phyloP scores from a whole-genome alignment of 2,113 vertebrate species.

The Aviceda subcristata region DNA sequence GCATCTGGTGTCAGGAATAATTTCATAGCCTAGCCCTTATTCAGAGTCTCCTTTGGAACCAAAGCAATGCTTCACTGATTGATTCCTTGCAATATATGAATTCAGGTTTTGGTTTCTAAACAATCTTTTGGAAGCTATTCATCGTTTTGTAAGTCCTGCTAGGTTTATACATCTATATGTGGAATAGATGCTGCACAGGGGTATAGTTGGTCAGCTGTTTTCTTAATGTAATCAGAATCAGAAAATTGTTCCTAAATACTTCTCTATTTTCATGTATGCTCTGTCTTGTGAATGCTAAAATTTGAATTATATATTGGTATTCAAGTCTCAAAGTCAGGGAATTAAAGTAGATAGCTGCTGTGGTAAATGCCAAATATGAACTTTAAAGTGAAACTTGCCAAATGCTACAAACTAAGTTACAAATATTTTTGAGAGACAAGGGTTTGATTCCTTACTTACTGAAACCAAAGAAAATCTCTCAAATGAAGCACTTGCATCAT shows the following conservation, averaged over 20 bases:
- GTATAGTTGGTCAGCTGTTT: background rate
- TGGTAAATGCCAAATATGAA: background rate
- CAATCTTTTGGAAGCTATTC: background rate
- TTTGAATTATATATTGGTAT: background rate
- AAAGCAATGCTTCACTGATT: slow-evolving; percentile 28
- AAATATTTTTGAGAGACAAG: background rate
- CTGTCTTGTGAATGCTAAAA: background rate
- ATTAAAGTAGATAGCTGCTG: background rate
- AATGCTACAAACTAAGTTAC: background rate
- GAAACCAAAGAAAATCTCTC: background rate
- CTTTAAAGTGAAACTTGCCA: background rate
- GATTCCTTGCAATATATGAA: background rate
- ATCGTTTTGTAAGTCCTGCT: background rate
- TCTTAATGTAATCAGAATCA: background rate
- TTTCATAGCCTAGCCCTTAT: background rate
- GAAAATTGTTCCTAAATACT: background rate
- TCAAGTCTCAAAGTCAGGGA: background rate
- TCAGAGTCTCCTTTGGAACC: background rate
- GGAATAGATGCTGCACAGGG: background rate
- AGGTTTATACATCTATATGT: background rate
- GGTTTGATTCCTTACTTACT: background rate
- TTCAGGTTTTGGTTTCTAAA: background rate
- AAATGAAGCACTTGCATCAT: background rate
- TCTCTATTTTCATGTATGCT: background rate
- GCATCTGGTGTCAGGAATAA: slow-evolving; percentile 74